Base-by-base conservation (phyloP, 2,113 vertebrate species). In the Oxyura jamaicensis region DNA sequence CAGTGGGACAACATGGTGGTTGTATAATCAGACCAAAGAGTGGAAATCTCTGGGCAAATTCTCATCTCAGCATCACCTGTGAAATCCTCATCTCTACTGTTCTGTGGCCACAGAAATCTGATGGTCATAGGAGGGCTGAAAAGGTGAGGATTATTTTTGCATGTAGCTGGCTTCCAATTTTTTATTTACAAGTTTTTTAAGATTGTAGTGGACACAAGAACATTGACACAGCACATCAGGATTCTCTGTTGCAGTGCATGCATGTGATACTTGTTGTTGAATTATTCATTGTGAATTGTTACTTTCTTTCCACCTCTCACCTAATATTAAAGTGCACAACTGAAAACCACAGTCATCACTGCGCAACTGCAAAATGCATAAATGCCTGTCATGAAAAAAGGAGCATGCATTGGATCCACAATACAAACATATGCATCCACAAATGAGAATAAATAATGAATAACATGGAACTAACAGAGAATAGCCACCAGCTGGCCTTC, bases 31-130 rank as follows among this genome's bases (percentile, higher is more conserved):
- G n/a, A 46, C 41, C 50, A 28, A 56, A 94, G 75, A 91, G 87
- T 80, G 75, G 68, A 63, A 88, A 80, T 75, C 73, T 89, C 90
- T 85, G 82, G 91, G 87, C 93, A 83, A 86, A 93, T 53, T 19
- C 46, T 83, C 58, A 10, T 91, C 71, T 59, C 5, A 5, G 78
- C 59, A 90, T 19, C 78, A 71, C 59, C 67, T 77, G 63, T 63
- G 72, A 88, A 77, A 59, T 74, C n/a, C 63, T 87, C 13, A 0
- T 42, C 41, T 36, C 26, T 77, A 33, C 62, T 3, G 6, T 41
- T 73, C 74, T 46, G 16, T 6, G 8, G 41, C 55, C 36, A n/a
- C 71, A 46, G 36, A 72, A 86, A 76, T 31, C 50, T 69, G 35
- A 13, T 6, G 42, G 25, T 52, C 58, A 12, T 46, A 55, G 39